Evolutionary conservation across 2,797 vertebrate genomes (phyloP), one percentile per base, ranked within the genome.

Genomic region (Etheostoma perlongum): DNA sequence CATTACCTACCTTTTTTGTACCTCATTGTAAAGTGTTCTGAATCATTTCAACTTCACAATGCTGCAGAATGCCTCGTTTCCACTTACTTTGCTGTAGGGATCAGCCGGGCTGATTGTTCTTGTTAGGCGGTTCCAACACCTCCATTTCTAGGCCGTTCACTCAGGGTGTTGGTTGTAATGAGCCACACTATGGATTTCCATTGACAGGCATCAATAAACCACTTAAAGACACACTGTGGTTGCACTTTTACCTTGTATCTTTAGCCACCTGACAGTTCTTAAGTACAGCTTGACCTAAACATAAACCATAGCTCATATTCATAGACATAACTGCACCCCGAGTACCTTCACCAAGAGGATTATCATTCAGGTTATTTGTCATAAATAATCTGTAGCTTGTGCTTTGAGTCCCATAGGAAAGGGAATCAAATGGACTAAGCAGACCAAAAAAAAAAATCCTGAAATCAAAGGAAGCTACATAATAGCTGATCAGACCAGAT

Each of bases 131-230:
- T 81, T 78, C 46, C 62, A 52, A 30, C 81, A 70, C 68, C 74
- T 68, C 58, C 62, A 30, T 60, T 23, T 80, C 74, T 47, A 52
- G 78, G 58, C 66, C 53, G 12, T 64, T 57, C 42, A 76, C 76
- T 65, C 68, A 55, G 53, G 36, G 59, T 71, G 81, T 89, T 77
- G 2, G 36, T 67, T 76, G 84, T 77, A 63, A 90, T 91, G 89
- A 88, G 62, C 67, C 71, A 72, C 72, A 80, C 66, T 78, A 53
- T 19, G 48, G 30, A 76, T 85, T 30, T 55, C 47, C 2, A 7
- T 55, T 82, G 87, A 85, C 83, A 86, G 82, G 60, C 89, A 78
- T 89, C 90, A 88, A 87, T 89, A 88, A 87, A 81, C 76, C 76
- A 83, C 54, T 86, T 87, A 86, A 67, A 77, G 65, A 75, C 54